Percentiles rank a stretch among this genome's conserved stretches.
phyloP scores from a whole-genome alignment of 1,140 invertebrate genomes.

The Drosophila parvula region DNA sequence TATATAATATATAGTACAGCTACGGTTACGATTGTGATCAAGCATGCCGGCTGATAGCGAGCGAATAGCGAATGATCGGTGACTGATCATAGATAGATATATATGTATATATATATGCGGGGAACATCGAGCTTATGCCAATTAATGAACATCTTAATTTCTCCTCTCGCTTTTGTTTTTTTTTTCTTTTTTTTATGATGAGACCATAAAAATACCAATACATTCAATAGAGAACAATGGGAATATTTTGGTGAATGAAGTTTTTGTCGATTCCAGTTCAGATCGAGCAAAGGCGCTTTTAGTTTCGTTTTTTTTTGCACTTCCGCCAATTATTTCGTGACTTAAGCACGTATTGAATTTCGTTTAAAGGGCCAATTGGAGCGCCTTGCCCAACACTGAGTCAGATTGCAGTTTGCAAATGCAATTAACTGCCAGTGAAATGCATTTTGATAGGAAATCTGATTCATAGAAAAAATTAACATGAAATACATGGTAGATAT shows the following conservation, averaged over 20 bases:
- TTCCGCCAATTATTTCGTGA: slow-evolving; percentile 39
- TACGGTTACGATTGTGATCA: slow-evolving; percentile 51
- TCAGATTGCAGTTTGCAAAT: slow-evolving; percentile 6
- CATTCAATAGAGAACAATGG: slow-evolving; percentile 50
- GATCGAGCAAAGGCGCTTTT: slow-evolving; percentile 30
- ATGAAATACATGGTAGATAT: slow-evolving; percentile 62
- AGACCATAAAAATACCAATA: slow-evolving; percentile 38
- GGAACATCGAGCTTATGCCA: slow-evolving; percentile 36
- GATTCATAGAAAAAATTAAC: slow-evolving; percentile 60
- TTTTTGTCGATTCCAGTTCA: slow-evolving; percentile 39
- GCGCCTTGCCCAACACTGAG: slow-evolving; percentile 43
- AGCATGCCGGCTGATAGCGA: slow-evolving; percentile 68
- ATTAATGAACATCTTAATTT: slow-evolving; percentile 20
- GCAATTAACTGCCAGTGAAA: slow-evolving; percentile 30
- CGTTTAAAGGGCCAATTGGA: slow-evolving; percentile 19
- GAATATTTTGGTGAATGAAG: slow-evolving; percentile 46
- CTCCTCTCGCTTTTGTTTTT: not conserved
- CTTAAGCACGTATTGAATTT: slow-evolving; percentile 29
- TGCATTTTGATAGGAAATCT: slow-evolving; percentile 38
- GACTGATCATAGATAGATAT: slow-evolving; percentile 33
- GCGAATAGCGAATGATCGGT: slow-evolving; percentile 44
- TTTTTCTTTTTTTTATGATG: not conserved
- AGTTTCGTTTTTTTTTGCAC: slow-evolving; percentile 1
- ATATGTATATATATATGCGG: slow-evolving; percentile 17
- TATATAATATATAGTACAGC: slow-evolving; percentile 14